Base-by-base conservation (phyloP, 2,113 vertebrate species). In the Carollia perspicillata region DNA sequence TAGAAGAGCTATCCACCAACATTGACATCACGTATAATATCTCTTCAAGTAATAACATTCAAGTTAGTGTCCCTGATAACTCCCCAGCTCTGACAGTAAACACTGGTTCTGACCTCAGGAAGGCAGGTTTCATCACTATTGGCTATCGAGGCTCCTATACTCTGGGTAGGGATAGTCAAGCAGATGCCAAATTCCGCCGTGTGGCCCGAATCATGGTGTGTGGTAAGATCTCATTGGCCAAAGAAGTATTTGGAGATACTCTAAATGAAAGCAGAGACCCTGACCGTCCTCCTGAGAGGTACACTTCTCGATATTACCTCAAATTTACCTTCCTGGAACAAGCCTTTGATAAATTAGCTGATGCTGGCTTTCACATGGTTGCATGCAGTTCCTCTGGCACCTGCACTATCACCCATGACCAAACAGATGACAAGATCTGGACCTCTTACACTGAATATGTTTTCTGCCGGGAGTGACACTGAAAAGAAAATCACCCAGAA, bases 391-490 rank as follows among this genome's bases (percentile, higher is more conserved):
- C 99, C 81, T 99, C 99, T 0, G 99, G 99, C 97, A 99, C 99
- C 97, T 99, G 99, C 97, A 99, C 99, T 96, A 99, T 99, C 89
- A 99, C 99, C 98, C 99, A 99, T 0, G 99, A 99, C 97, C 99
- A 99, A 98, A 99, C 99, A 42, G 99, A 99, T 6, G 99, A 99
- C 99, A 99, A 99, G 99, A 99, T 99, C 98, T 99, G 99, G 99
- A 99, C 99, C 98, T 99, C 99, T 98, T 99, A 99, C 98, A 99
- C 99, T 96, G 99, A 99, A 99, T 99, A 99, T 97, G 99, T 99
- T 98, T 99, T 99, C 98, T 99, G 99, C 98, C 99, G 99, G 99
- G 99, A 99, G 99, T 99, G 99, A 99, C 60, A 84, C 90, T 83
- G 85, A 55, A 87, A 95, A 84, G 79, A 20, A 68, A 37, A 55